Base-by-base conservation (phyloP, 2,113 vertebrate genomes). In the Empidonax alnorum region DNA sequence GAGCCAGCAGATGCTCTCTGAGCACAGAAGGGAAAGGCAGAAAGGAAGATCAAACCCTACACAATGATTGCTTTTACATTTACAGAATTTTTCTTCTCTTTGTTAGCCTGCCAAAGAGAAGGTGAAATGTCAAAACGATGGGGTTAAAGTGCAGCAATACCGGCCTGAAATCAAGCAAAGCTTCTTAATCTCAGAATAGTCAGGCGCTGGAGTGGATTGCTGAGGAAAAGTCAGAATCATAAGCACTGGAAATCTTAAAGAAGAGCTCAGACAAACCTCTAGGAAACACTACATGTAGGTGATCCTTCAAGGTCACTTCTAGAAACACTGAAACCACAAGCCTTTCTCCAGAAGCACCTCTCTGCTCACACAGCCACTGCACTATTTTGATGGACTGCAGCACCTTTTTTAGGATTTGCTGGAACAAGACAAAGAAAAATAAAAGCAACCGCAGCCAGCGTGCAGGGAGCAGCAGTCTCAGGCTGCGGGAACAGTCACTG, bases 301-400 rank as follows among this genome's bases (percentile, higher is more conserved):
- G 72, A 90, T n/a, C 53, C 82, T 62, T 85, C 94, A 94, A 95
- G 87, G 95, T 95, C 94, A 94, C 67, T 91, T 44, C 69, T 30
- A 75, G 69, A 79, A 87, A 91, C 52, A 61, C 42, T 27, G 33
- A 42, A 89, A 61, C 74, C 88, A 72, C 65, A 39, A 44, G 52
- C n/a, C 53, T 62, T 61, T 58, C 72, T 88, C 39, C 35, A 41
- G 3, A 39, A 56, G 31, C 39, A 7, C 7, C 0, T 33, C 35
- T 24, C 44, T 46, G 62, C 76, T 27, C 30, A 33, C 49, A 61
- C 33, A 74, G 17, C 41, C 28, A 30, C 77, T 72, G 84, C 47
- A 56, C 27, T 20, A 20, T 58, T 72, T 63, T 41, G 68, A 73
- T 55, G 62, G 59, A 50, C n/a, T 63, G 66, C 4, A 61, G 46